Percentiles rank a stretch among this genome's conserved stretches.
Conservation (phyloP, 2,797 vertebrate genomes). For the Agapornis canus region DNA sequence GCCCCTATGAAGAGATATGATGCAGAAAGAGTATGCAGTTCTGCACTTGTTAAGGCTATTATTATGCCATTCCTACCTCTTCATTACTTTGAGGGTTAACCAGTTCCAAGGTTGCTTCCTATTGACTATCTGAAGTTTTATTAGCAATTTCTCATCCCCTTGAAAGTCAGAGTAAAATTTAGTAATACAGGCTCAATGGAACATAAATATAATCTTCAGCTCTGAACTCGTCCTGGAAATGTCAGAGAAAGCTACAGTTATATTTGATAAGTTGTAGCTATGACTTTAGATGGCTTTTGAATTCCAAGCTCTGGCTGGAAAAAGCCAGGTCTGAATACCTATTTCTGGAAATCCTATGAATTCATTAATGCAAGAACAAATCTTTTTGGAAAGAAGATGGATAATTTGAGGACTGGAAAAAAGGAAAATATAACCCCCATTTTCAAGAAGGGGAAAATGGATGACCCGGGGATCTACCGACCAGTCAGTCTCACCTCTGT, state of each 20-base stretch:
- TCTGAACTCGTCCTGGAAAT: not conserved
- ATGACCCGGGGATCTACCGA: too few species aligned
- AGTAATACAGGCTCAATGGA: not conserved
- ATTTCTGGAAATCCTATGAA: not conserved
- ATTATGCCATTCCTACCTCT: not conserved
- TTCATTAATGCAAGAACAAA: not conserved
- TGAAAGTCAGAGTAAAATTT: not conserved
- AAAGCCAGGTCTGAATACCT: not conserved
- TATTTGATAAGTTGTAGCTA: not conserved
- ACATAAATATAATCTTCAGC: not conserved
- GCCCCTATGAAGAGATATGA: not conserved
- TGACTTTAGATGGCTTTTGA: not conserved
- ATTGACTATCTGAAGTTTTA: not conserved
- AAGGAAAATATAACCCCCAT: too few species aligned
- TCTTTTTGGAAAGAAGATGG: not conserved
- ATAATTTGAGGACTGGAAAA: too few species aligned
- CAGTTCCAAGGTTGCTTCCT: not conserved
- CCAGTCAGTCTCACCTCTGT: too few species aligned
- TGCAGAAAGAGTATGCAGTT: not conserved
- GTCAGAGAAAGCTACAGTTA: not conserved
- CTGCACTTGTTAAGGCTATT: not conserved
- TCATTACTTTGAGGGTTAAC: not conserved
- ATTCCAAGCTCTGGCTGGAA: not conserved
- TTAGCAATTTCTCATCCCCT: not conserved
- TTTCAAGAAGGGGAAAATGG: too few species aligned